Percentiles rank a stretch among this genome's conserved stretches.
Conservation (phyloP, 2,888 invertebrate species). For the Caenorhabditis sulstoni region DNA sequence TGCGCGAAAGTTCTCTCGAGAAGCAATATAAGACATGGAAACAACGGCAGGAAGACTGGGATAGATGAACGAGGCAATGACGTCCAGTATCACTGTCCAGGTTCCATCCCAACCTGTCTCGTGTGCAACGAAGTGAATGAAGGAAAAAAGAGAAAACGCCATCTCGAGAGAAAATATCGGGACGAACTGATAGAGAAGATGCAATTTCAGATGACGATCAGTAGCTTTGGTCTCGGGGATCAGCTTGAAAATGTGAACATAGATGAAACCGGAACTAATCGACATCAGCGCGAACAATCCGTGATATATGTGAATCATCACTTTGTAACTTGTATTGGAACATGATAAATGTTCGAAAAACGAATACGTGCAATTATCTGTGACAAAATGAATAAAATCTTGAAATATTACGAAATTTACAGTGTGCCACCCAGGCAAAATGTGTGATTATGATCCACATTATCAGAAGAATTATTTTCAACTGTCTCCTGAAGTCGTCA, state of each 20-base stretch:
- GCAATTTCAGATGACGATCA: neutral
- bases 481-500: neutral
- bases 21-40: constrained; percentile 12
- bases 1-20: constrained; percentile 3
- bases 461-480: neutral
- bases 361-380: neutral
- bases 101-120: neutral
- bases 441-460: neutral
- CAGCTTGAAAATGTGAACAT: constrained; percentile 2
- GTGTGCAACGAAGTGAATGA: neutral
- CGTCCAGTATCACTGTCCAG: neutral
- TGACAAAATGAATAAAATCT: neutral
- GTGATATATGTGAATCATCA: neutral
- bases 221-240: neutral
- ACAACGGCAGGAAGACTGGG: constrained; percentile 6
- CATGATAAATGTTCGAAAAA: neutral
- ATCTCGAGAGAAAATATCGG: constrained; percentile 1
- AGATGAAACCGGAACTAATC: neutral
- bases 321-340: neutral
- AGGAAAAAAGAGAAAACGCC: neutral
- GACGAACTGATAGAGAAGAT: constrained; percentile 3
- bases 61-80: constrained; percentile 6
- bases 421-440: neutral
- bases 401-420: neutral
- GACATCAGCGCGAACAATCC: neutral